A percentile compares a stretch with the other conserved stretches of the same genome.
Conservation (phyloP, 2,888 invertebrate genomes). For the Megaustenia siamemsis region DNA sequence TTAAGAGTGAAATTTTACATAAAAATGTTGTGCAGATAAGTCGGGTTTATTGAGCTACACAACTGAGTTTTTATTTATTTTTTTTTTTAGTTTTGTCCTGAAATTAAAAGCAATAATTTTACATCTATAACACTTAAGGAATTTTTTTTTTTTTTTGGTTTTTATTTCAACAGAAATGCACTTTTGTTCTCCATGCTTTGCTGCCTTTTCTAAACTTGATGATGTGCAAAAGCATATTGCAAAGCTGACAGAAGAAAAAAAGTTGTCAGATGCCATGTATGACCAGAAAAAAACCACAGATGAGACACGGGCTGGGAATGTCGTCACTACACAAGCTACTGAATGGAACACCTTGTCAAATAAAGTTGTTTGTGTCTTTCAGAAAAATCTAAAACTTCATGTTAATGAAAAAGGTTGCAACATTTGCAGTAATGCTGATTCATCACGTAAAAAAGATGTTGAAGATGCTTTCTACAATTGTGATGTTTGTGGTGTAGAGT, state of each 20-base stretch:
- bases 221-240: constrained; percentile 14
- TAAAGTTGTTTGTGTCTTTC: constrained; percentile 18
- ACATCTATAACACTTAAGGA: too few relatives aligned
- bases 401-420: constrained; percentile 31
- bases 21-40: too few relatives aligned
- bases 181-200: constrained; percentile 15
- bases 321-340: not conserved
- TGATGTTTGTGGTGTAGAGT: constrained; percentile 16
- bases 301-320: too few relatives aligned
- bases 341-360: not conserved
- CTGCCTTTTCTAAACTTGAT: constrained; percentile 15
- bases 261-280: not conserved
- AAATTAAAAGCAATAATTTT: too few relatives aligned
- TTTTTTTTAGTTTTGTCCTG: too few relatives aligned
- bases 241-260: constrained; percentile 21
- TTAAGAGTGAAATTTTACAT: too few relatives aligned
- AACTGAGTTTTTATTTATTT: too few relatives aligned
- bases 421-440: not conserved
- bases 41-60: too few relatives aligned
- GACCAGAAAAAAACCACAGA: not conserved
- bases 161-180: constrained; percentile 9
- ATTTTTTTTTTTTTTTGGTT: too few relatives aligned
- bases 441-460: not conserved
- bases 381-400: constrained; percentile 4
- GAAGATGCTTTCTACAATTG: constrained; percentile 10